Evolutionary conservation across 2,113 vertebrate species (phyloP), one percentile per base, ranked within the genome.

Genomic region (Dipodomys ordii): DNA sequence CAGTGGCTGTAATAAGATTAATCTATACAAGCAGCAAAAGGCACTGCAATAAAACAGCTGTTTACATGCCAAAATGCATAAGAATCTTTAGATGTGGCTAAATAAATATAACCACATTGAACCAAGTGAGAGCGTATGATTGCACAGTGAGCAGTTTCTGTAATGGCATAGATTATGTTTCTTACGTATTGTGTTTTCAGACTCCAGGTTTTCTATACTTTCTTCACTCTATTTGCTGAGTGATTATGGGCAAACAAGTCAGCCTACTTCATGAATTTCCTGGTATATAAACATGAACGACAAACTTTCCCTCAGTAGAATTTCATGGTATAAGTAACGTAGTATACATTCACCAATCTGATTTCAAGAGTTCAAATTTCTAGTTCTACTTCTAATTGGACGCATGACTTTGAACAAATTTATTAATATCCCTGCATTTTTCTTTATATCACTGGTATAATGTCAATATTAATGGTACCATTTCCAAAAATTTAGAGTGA

Each of bases 1-100:
- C 32, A 90, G 82, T 32, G 23, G 16, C 6, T 23, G 44, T 85
- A 78, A 90, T 90, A 90, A 76, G 60, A 80, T 93, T 77, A 96
- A 82, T 85, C 49, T 93, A 73, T 16, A 53, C 15, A 2, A 74
- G 16, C 12, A 76, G 35, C 30, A 92, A 12, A 78, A 92, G 13
- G 30, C 73, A 18, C 22, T 53, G 78, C 15, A 88, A 15, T 11
- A 80, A 79, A 87, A 81, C 46, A 46, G 20, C 23, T 49, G 22
- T 22, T 86, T 71, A 30, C 65, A 73, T 27, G 57, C 22, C 11
- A 35, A 80, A 86, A 71, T 87, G 10, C 16, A 30, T 49, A 76
- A 60, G 65, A 91, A 88, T 79, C 25, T 53, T 95, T 86, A 83
- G 46, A 11, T 16, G 82, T 20, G 27, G 35, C 3, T 89, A 87